phyloP scores from a whole-genome alignment of 2,113 vertebrate species.

The Halichoerus grypus region DNA sequence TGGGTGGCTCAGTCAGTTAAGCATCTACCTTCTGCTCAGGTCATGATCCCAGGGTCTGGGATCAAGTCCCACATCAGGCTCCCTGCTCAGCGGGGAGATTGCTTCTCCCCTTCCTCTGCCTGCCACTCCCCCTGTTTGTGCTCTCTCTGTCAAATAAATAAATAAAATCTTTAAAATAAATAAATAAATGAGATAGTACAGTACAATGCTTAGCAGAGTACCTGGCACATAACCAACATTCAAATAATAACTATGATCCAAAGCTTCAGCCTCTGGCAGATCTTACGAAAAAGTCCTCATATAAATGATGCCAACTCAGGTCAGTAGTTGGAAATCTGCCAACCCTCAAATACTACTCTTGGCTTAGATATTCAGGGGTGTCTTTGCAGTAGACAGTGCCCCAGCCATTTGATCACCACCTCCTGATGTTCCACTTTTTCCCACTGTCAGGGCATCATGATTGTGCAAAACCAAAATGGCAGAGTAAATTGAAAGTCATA shows the following conservation, averaged over 20 bases:
- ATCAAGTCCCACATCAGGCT: no score
- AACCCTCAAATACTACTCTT: neutral
- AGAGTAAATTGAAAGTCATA: conserved; percentile 44
- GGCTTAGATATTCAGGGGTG: neutral
- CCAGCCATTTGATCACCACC: neutral
- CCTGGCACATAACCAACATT: neutral
- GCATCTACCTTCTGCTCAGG: no score
- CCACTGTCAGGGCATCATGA: neutral
- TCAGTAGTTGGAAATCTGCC: neutral
- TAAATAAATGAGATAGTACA: conserved; percentile 28
- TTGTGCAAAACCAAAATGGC: conserved; percentile 17
- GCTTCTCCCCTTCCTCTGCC: no score
- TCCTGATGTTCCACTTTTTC: neutral
- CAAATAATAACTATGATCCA: neutral
- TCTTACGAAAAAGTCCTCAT: neutral
- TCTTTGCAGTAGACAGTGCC: neutral
- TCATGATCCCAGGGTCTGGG: no score
- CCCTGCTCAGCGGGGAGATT: no score
- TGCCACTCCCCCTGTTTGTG: no score
- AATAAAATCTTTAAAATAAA: no score
- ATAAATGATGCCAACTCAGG: neutral
- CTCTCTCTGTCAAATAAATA: no score
- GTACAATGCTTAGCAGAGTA: conserved; percentile 17
- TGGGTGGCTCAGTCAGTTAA: no score
- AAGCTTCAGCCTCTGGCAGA: neutral